Conservation (phyloP, 2,113 vertebrate species). For the Silurus meridionalis region DNA sequence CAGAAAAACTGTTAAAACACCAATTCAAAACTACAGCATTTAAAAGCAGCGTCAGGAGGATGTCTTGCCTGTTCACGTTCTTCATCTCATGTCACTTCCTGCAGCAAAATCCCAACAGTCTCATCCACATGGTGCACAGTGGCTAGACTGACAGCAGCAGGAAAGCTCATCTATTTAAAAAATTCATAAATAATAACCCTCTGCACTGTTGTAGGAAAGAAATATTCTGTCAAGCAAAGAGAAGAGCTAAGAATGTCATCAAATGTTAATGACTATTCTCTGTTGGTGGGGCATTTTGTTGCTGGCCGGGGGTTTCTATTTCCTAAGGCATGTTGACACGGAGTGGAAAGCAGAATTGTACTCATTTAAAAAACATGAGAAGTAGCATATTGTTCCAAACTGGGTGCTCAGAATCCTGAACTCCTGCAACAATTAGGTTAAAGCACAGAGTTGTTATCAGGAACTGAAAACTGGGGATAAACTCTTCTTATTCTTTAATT, state of each 20-base stretch:
- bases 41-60: neutral
- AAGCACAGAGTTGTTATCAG: neutral
- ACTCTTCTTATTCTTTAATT: neutral
- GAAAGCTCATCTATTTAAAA: neutral
- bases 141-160: conserved; percentile 5
- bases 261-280: conserved; percentile 20
- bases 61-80: neutral
- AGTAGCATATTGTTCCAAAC: neutral
- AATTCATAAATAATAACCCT: neutral
- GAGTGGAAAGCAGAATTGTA: conserved; percentile 15
- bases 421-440: neutral
- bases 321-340: neutral
- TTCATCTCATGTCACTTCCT: conserved; percentile 5
- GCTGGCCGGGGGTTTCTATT: neutral
- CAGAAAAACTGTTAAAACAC: neutral
- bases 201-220: neutral
- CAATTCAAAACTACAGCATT: neutral
- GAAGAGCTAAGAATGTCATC: neutral
- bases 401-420: neutral
- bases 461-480: neutral
- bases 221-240: conserved; percentile 4
- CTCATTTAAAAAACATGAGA: conserved; percentile 5
- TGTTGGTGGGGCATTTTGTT: conserved; percentile 26
- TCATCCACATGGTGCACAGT: neutral
- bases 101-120: neutral